Evolutionary conservation across 2,888 invertebrate genomes (phyloP).

Genomic region (Nudaria mundana): DNA sequence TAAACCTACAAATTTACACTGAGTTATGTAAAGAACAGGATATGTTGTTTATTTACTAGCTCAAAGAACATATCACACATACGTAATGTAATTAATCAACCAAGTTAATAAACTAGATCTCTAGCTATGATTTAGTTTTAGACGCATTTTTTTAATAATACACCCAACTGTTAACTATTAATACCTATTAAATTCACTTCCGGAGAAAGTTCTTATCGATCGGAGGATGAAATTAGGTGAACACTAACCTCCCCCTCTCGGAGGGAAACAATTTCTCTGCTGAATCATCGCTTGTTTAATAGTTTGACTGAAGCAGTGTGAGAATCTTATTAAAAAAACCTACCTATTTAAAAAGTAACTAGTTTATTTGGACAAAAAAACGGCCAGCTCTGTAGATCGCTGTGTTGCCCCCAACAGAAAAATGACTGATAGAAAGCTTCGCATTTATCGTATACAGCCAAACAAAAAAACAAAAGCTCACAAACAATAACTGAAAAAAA

Average conservation of each 20-base stretch:
- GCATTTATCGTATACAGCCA: slow-evolving; percentile 6
- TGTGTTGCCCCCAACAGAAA: slow-evolving; percentile 12
- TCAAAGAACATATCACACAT: no score
- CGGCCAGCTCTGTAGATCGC: no score
- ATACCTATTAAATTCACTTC: slow-evolving; percentile 23
- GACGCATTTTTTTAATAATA: not conserved
- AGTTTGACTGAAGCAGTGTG: not conserved
- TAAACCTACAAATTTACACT: no score
- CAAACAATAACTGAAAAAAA: slow-evolving; percentile 19
- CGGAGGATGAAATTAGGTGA: slow-evolving; percentile 20
- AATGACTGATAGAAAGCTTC: slow-evolving; percentile 19
- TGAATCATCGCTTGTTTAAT: slow-evolving; percentile 8
- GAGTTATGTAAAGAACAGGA: no score
- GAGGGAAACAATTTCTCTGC: slow-evolving; percentile 24
- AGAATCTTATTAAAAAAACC: slow-evolving; percentile 8
- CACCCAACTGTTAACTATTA: not conserved
- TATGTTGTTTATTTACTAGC: no score
- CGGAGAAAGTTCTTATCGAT: slow-evolving; percentile 49
- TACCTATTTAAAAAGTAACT: not conserved
- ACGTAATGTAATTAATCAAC: no score
- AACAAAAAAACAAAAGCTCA: slow-evolving; percentile 13
- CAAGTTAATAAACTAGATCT: no score
- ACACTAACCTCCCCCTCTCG: slow-evolving; percentile 38
- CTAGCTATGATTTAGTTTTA: no score
- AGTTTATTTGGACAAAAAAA: no score